Evolutionary conservation across 2,113 vertebrate genomes (phyloP), one percentile per base, ranked within the genome.

Genomic region (Martes martes): DNA sequence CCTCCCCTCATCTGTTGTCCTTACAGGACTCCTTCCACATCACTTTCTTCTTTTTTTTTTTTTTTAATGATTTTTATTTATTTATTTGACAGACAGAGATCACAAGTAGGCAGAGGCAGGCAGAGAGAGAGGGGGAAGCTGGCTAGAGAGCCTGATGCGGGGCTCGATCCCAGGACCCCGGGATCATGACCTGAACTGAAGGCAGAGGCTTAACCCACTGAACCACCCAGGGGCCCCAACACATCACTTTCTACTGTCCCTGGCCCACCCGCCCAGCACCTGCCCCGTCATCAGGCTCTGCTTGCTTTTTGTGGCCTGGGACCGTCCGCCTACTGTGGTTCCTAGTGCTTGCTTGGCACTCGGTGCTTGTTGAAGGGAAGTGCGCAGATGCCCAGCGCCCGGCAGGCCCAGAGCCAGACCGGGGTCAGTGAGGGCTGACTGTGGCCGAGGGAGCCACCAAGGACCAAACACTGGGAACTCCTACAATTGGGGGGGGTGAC

Each of bases 301-400:
- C 36, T 21, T 4, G 1, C 1, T 4, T 1, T 9, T 6, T 2
- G 16, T 4, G 26, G 61, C 47, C 61, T 7, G 6, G 11, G 2
- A 2, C 36, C 7, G 2, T 28, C 42, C 14, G 6, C 73, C 24
- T 16, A 8, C 39, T 10, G 24, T 3, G 2, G 52, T 8, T 52
- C 28, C 50, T 7, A 6, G 3, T 0, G 14, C 7, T 8, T n/a
- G 23, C 6, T 19, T 1, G 18, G 50, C 23, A 45, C 39, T 21
- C 0, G 1, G 26, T 2, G 7, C n/a, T 21, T 24, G 6, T 33
- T 7, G n/a, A 52, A 8, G 6, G n/a, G 9, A 23, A 11, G 39
- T 33, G 26, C 45, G 26, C 8, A 8, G 21, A 39, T 0, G 13
- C 69, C 23, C 39, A 23, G 57, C 1, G 18, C 24, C 55, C 16